Percentiles rank a stretch among this genome's conserved stretches.
Evolutionary conservation across 2,113 vertebrate genomes (phyloP).

Genomic region (Erythrocercus mccallii): DNA sequence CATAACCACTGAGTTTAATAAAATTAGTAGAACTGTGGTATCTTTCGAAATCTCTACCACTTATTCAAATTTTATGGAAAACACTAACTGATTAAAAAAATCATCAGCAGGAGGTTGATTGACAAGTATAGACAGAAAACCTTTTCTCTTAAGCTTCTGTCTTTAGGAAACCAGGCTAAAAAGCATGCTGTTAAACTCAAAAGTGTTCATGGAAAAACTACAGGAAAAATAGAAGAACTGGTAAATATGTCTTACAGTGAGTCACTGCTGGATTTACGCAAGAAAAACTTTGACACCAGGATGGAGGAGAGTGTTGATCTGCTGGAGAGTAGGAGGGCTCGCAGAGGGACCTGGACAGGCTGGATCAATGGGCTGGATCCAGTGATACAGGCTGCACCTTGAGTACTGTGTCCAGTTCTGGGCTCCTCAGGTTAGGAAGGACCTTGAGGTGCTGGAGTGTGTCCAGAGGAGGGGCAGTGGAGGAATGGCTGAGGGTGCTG

Average conservation of each 20-base stretch:
- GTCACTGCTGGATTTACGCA: background rate
- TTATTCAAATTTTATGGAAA: background rate
- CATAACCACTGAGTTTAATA: background rate
- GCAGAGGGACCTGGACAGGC: background rate
- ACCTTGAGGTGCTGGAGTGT: background rate
- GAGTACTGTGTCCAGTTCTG: background rate
- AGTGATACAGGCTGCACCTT: accelerated
- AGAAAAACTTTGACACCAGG: background rate
- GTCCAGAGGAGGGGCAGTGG: accelerated
- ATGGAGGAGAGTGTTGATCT: background rate
- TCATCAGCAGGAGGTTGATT: accelerated
- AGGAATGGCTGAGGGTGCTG: background rate
- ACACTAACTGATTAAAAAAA: background rate
- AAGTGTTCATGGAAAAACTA: background rate
- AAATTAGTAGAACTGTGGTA: background rate
- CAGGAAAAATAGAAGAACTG: background rate
- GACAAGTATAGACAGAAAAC: background rate
- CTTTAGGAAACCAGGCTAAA: background rate
- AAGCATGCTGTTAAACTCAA: background rate
- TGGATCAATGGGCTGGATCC: background rate
- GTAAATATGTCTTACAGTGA: background rate
- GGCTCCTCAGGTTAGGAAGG: background rate
- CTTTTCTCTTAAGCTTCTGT: background rate
- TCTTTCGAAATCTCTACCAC: background rate
- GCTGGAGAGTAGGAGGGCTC: background rate